Evolutionary conservation across 2,888 invertebrate genomes (phyloP).

Genomic region (Machimus rusticus): DNA sequence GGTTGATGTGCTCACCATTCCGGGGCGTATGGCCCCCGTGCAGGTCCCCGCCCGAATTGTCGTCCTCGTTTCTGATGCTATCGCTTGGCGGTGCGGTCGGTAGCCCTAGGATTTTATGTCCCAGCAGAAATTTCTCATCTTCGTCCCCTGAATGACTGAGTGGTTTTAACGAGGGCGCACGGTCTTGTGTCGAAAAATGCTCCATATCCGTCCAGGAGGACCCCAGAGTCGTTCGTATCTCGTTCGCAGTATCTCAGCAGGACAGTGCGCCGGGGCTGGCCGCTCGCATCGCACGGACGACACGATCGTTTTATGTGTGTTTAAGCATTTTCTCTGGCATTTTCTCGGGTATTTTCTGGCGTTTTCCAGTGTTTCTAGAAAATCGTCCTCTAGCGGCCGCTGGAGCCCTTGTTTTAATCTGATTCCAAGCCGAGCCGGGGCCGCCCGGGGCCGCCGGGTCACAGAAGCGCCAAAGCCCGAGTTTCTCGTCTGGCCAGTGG

Average conservation of each 20-base stretch:
- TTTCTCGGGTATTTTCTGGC: slow-evolving; percentile 34
- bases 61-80: slow-evolving; percentile 30
- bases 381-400: slow-evolving; percentile 7
- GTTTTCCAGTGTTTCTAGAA: background rate
- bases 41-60: slow-evolving; percentile 6
- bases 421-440: background rate
- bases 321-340: slow-evolving; percentile 39
- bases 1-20: slow-evolving; percentile 51
- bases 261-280: background rate
- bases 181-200: background rate
- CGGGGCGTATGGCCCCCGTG: background rate
- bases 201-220: background rate
- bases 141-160: slow-evolving; percentile 31
- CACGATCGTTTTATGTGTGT: slow-evolving; percentile 40
- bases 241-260: slow-evolving; percentile 13
- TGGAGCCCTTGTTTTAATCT: slow-evolving; percentile 41
- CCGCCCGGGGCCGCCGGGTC: background rate
- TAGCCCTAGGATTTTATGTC: slow-evolving; percentile 38
- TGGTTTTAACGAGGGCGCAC: slow-evolving; percentile 26
- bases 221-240: background rate
- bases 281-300: slow-evolving; percentile 33
- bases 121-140: slow-evolving; percentile 35
- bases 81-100: slow-evolving; percentile 11
- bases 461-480: background rate
- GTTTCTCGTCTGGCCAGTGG: background rate